A percentile compares a stretch with the other conserved stretches of the same genome.
phyloP scores from a whole-genome alignment of 30 jellyfish, hydroid and myxozoan species.

The Aurelia sp. region DNA sequence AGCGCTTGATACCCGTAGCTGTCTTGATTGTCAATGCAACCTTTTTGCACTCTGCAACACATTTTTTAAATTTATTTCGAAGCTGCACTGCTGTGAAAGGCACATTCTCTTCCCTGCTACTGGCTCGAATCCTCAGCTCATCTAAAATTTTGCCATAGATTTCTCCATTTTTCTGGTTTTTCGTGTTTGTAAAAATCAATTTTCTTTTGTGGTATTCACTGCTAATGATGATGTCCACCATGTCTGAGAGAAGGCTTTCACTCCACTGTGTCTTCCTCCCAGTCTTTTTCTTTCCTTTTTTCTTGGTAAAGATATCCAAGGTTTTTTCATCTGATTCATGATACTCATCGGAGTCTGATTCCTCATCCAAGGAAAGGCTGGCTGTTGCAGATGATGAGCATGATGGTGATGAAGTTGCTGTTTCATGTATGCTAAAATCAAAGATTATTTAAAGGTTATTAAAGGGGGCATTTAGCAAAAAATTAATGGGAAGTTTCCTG shows the following conservation, averaged over 20 bases:
- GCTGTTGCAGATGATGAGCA: no score
- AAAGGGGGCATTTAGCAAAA: no score
- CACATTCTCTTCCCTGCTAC: background rate
- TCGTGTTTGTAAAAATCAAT: conserved; percentile 8
- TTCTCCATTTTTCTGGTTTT: conserved; percentile 8
- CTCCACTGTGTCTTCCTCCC: conserved; percentile 2
- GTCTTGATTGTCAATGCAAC: conserved; percentile 58
- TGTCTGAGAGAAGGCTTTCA: background rate
- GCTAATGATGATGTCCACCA: conserved; percentile 15
- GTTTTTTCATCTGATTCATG: background rate
- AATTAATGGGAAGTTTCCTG: no score
- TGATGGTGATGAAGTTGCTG: no score
- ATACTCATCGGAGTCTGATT: background rate
- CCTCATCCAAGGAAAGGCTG: background rate
- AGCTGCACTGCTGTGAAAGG: conserved; percentile 49
- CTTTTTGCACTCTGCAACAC: conserved; percentile 45
- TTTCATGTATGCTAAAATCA: no score
- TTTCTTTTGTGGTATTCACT: background rate
- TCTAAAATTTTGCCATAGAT: conserved; percentile 6
- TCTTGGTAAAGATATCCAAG: background rate
- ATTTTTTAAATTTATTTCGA: conserved; percentile 19
- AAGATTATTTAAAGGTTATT: no score
- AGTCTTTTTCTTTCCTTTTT: background rate
- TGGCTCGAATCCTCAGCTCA: background rate
- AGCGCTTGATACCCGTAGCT: conserved; percentile 62